Evolutionary conservation across 2,888 invertebrate genomes (phyloP).

Genomic region (Eristalis intricaria): DNA sequence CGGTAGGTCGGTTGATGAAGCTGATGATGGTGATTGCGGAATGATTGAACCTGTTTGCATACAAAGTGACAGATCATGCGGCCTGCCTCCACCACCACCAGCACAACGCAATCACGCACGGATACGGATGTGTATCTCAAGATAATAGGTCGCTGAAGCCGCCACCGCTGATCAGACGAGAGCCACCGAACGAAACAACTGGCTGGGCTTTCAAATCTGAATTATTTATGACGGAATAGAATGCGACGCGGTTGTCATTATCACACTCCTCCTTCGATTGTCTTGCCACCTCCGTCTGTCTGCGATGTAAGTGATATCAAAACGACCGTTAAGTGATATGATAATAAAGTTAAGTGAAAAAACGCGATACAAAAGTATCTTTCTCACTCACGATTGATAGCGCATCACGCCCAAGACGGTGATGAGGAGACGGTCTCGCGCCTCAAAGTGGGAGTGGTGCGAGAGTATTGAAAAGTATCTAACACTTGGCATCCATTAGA

Average conservation of each 20-base stretch:
- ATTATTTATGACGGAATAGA: conserved; percentile 60
- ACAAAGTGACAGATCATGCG: conserved; percentile 60
- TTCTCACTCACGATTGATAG: conserved; percentile 37
- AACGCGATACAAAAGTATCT: conserved; percentile 47
- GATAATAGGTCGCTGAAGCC: conserved; percentile 36
- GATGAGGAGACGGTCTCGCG: background rate
- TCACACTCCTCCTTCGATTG: conserved; percentile 1
- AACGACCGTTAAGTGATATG: conserved; percentile 64
- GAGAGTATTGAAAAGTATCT: conserved; percentile 37
- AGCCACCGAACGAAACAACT: conserved; percentile 34
- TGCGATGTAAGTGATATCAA: conserved; percentile 53
- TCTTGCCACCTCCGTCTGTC: conserved; percentile 1
- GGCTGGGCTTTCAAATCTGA: conserved; percentile 51
- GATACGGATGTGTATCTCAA: conserved; percentile 39
- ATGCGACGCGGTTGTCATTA: conserved; percentile 15
- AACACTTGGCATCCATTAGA: conserved; percentile 63
- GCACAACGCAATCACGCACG: conserved; percentile 52
- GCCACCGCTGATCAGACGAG: background rate
- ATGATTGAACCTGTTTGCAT: conserved; percentile 68
- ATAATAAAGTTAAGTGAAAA: conserved; percentile 70
- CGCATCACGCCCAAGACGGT: conserved; percentile 5
- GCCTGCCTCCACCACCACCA: conserved; percentile 2
- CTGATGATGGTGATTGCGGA: conserved; percentile 62
- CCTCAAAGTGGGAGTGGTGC: background rate
- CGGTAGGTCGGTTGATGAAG: conserved; percentile 43